A percentile compares a stretch with the other conserved stretches of the same genome.
phyloP scores from a whole-genome alignment of 2,797 vertebrate genomes.

The Enteromius afrohamiltoni region DNA sequence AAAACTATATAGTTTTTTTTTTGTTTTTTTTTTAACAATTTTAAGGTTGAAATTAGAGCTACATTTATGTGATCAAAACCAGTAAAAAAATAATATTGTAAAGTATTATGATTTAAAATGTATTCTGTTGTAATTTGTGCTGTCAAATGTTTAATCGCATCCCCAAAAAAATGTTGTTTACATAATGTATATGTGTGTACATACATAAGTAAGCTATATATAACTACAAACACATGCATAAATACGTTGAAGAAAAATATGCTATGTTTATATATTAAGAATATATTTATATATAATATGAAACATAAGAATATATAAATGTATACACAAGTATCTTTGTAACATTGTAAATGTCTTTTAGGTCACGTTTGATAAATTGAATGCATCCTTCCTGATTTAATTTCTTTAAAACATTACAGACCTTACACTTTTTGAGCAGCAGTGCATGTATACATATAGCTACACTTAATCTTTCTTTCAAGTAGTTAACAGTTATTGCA shows the following conservation, averaged over 20 bases:
- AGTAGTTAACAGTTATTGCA: constrained; percentile 25
- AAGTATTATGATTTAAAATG: background rate
- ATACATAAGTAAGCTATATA: no score
- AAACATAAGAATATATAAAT: no score
- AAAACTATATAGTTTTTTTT: no score
- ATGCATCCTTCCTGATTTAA: background rate
- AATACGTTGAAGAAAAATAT: no score
- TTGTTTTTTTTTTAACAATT: background rate
- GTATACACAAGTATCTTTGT: background rate
- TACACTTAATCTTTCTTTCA: constrained; percentile 2
- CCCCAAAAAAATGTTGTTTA: no score
- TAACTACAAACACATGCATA: no score
- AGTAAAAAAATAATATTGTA: background rate
- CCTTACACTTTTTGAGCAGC: background rate
- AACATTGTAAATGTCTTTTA: background rate
- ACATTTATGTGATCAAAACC: background rate
- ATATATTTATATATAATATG: no score
- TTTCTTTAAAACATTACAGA: background rate
- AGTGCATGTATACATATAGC: background rate
- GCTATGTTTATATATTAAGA: no score
- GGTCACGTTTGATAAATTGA: background rate
- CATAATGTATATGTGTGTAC: no score
- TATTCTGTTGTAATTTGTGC: background rate
- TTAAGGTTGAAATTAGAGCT: background rate
- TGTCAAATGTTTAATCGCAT: no score